Base-by-base conservation (phyloP, 1,140 invertebrate species). In the Drosophila arawakana region DNA sequence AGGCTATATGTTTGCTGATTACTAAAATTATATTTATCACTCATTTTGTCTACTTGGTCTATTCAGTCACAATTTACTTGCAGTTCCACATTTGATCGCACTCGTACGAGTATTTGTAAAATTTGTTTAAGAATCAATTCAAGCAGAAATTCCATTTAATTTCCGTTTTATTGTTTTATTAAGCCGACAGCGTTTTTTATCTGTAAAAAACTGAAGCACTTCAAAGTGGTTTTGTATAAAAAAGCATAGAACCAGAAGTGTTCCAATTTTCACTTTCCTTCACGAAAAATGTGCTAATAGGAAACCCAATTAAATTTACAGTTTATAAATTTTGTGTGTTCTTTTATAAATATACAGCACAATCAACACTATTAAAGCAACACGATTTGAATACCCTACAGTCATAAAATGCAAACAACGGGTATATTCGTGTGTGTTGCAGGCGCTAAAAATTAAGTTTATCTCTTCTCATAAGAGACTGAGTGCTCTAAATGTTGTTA, bases 301-400 rank as follows among this genome's bases (percentile, higher is more conserved):
- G 43, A 59, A 59, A 49, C 8, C 34, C 44, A 47, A 67, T 67
- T 67, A 49, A 57, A 49, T 59, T 67, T 59, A 57, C 54, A 67
- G 35, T 43, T 66, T 76, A 62, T 67, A 59, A 60, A 70, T 57
- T 35, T 30, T 73, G 18, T 62, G 37, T 44, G 25, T 6, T 37
- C 50, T 55, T 66, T 49, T 58, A 49, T 30, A 58, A 49, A 49
- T 58, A 58, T 67, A 67, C 65, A 49, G 58, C 11, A 58, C 6
- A 9, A 10, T 52, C 15, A 52, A 39, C 30, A 37, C 8, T 43
- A 54, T 63, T 41, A 52, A 52, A 43, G 35, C 54, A 9, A 25
- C 37, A 43, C 21, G 61, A 7, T 49, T 52, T 25, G 25, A 21
- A 39, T 52, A 62, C 60, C 46, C 60, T 50, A 46, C 15, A 43